Evolutionary conservation across 2,797 vertebrate genomes (phyloP).

Genomic region (Pipistrellus pipistrellus): DNA sequence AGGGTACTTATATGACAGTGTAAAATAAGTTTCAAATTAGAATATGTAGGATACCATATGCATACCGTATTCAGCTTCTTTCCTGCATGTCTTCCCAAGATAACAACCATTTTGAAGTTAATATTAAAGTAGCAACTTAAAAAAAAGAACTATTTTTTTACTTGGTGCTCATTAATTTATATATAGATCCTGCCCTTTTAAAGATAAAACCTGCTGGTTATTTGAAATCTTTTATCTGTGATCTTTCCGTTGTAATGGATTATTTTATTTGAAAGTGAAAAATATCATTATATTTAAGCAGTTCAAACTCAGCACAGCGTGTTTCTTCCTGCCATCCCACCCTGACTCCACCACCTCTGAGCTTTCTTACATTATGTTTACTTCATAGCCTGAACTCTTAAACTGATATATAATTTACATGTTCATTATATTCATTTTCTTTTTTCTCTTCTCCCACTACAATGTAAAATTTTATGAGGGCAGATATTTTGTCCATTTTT

Average conservation of each 20-base stretch:
- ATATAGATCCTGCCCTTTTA: slow-evolving; percentile 40
- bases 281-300: neutral
- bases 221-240: slow-evolving; percentile 13
- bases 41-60: neutral
- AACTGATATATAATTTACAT: neutral
- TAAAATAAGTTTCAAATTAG: neutral
- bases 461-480: neutral
- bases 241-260: neutral
- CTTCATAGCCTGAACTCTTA: neutral
- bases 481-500: neutral
- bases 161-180: slow-evolving; percentile 13
- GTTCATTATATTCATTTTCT: neutral
- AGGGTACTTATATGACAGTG: too few species aligned
- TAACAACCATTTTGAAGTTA: slow-evolving; percentile 2
- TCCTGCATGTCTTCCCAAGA: neutral
- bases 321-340: neutral
- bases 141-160: neutral
- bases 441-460: neutral
- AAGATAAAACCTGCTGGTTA: neutral
- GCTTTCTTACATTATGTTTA: neutral
- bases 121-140: neutral
- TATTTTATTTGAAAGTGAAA: slow-evolving; percentile 50
- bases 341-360: neutral
- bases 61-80: neutral
- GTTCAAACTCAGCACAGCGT: neutral